A percentile compares a stretch with the other conserved stretches of the same genome.
These are phyloP conservation scores for Sisyra terminalis DNA, from an alignment of 2,888 invertebrate species.

Conservation along the genomic window DNA sequence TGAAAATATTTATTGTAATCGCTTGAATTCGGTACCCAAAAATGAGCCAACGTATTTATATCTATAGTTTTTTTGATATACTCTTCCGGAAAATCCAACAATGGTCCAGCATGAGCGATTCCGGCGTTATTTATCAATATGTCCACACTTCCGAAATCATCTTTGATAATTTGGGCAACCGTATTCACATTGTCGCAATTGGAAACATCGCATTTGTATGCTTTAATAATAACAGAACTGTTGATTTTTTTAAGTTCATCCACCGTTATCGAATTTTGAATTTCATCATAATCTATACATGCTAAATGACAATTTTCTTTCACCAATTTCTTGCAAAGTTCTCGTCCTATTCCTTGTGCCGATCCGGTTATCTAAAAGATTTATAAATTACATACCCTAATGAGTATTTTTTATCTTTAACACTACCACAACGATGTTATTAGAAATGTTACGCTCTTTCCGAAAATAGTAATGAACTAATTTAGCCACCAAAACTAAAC, in stretches of 20 bases:
- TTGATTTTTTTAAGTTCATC: not conserved
- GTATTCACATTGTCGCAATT: not conserved
- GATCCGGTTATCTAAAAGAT: slow-evolving; percentile 3
- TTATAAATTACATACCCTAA: not conserved
- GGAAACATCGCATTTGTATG: not conserved
- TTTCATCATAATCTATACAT: not conserved
- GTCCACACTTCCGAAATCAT: not conserved
- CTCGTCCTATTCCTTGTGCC: not conserved
- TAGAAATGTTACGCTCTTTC: too few species aligned
- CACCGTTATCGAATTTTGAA: not conserved
- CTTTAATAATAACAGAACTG: not conserved
- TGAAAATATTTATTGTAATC: not conserved
- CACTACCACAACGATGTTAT: not conserved
- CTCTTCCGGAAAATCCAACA: not conserved
- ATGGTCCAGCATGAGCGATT: too few species aligned
- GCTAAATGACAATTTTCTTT: slow-evolving; percentile 1
- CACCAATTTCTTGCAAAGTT: not conserved
- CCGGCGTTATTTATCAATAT: slow-evolving; percentile 3
- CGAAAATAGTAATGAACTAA: too few species aligned
- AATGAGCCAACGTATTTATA: not conserved
- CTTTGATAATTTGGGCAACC: not conserved
- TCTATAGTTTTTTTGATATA: not conserved
- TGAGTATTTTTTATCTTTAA: not conserved
- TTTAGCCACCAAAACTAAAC: too few species aligned
- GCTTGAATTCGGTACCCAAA: not conserved